Conservation (phyloP, 2,797 vertebrate species). For the Siniperca obscura region DNA sequence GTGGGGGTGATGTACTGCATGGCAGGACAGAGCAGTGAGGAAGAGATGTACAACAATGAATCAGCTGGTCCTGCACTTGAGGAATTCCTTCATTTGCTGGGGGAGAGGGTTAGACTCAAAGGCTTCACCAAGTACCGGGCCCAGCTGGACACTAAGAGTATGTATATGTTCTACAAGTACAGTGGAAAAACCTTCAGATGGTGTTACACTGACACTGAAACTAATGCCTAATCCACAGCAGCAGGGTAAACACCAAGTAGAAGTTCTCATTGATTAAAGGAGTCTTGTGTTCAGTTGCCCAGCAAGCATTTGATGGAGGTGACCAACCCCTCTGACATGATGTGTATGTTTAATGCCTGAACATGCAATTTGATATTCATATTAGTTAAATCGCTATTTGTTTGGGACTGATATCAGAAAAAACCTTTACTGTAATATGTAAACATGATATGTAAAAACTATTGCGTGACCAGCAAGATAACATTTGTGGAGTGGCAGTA, state of each 20-base stretch:
- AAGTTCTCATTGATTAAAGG: constrained; percentile 10
- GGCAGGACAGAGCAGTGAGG: constrained; percentile 96
- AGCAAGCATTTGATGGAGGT: constrained; percentile 12
- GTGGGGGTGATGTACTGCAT: constrained; percentile 99
- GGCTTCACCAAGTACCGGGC: constrained; percentile 98
- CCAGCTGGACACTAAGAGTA: constrained; percentile 98
- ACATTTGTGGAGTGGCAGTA: neutral
- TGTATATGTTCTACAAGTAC: constrained; percentile 53
- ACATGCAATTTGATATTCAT: neutral
- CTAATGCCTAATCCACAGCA: neutral
- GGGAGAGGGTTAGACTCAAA: constrained; percentile 95
- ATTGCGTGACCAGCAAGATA: neutral
- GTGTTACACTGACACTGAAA: neutral
- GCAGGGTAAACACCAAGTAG: neutral
- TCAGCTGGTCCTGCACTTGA: constrained; percentile 94
- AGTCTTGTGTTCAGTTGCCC: neutral
- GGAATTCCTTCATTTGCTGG: constrained; percentile 97
- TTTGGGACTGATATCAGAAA: neutral
- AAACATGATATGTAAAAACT: neutral
- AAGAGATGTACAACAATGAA: constrained; percentile 99
- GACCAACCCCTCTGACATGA: neutral
- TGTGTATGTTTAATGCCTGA: neutral
- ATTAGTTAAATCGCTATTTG: neutral
- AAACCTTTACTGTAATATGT: neutral
- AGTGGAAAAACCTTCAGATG: neutral